phyloP scores from a whole-genome alignment of 2,888 invertebrate species.

The Agrenia bidenticulata region DNA sequence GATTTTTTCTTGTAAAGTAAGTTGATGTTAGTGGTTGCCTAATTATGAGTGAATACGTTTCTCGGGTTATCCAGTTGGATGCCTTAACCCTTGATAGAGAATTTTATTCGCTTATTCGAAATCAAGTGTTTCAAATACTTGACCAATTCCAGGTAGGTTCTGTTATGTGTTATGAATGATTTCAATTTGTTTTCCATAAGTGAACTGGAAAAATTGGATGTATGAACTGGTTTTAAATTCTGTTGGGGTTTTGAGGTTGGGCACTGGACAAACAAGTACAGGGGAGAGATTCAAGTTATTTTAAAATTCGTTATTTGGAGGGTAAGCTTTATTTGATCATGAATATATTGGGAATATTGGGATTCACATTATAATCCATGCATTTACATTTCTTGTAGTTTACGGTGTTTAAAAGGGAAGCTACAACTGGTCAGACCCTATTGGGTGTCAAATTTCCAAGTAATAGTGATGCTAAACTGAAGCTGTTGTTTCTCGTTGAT shows the following conservation, averaged over 20 bases:
- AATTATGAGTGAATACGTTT: constrained; percentile 30
- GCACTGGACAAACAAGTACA: constrained; percentile 23
- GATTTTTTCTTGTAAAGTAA: no score
- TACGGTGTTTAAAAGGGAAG: constrained; percentile 18
- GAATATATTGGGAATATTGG: background rate
- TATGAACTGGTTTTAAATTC: no score
- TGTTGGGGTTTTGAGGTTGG: constrained; percentile 12
- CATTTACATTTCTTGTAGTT: constrained; percentile 15
- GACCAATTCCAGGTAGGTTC: constrained; percentile 34
- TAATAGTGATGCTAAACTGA: constrained; percentile 21
- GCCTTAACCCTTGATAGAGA: constrained; percentile 43
- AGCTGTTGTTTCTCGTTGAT: constrained; percentile 34
- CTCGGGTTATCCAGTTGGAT: constrained; percentile 42
- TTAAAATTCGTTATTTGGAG: constrained; percentile 43
- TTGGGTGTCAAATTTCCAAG: constrained; percentile 37
- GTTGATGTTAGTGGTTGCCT: no score
- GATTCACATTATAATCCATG: background rate
- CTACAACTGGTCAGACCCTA: constrained; percentile 33
- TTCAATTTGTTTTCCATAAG: no score
- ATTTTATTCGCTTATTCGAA: constrained; percentile 39
- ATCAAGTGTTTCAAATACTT: constrained; percentile 35
- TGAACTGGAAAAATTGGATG: no score
- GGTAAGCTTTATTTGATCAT: constrained; percentile 26
- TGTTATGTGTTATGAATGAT: no score
- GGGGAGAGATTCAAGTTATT: constrained; percentile 40